Evolutionary conservation across 2,888 invertebrate genomes (phyloP).

Genomic region (Notocelia uddmanniana): DNA sequence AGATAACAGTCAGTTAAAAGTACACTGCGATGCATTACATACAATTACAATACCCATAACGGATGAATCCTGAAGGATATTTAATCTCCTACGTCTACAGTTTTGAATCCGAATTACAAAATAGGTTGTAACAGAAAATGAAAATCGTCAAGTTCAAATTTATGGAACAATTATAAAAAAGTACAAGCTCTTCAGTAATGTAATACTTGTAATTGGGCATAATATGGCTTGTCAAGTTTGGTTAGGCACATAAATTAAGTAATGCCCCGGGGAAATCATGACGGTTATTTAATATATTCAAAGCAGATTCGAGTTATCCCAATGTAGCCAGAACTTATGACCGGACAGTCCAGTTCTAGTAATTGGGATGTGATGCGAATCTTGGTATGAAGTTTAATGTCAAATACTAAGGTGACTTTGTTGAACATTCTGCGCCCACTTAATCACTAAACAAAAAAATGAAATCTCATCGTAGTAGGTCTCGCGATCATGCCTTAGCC

Average conservation of each 20-base stretch:
- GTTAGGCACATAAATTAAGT: conserved; percentile 21
- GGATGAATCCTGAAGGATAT: no score
- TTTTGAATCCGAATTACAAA: no score
- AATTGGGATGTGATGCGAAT: conserved; percentile 12
- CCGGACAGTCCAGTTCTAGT: conserved; percentile 15
- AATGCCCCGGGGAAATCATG: conserved; percentile 40
- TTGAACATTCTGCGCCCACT: no score
- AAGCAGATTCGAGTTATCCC: conserved; percentile 20
- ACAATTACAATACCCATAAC: no score
- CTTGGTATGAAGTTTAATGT: conserved; percentile 5
- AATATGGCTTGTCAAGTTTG: conserved; percentile 19
- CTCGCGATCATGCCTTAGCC: no score
- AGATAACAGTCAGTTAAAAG: neutral
- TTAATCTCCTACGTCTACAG: no score
- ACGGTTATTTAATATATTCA: conserved; percentile 13
- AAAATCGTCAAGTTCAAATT: no score
- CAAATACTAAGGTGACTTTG: neutral
- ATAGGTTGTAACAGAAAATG: no score
- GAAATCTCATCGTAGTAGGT: no score
- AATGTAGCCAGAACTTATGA: conserved; percentile 28
- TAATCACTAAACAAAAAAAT: no score
- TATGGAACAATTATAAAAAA: no score
- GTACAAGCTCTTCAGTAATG: no score
- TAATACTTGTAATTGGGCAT: conserved; percentile 25
- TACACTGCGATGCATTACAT: neutral